Percentiles rank a stretch among this genome's conserved stretches.
These are phyloP conservation scores for Caerostris extrusa DNA, from an alignment of 1,140 invertebrate genomes.

Conservation along the genomic window DNA sequence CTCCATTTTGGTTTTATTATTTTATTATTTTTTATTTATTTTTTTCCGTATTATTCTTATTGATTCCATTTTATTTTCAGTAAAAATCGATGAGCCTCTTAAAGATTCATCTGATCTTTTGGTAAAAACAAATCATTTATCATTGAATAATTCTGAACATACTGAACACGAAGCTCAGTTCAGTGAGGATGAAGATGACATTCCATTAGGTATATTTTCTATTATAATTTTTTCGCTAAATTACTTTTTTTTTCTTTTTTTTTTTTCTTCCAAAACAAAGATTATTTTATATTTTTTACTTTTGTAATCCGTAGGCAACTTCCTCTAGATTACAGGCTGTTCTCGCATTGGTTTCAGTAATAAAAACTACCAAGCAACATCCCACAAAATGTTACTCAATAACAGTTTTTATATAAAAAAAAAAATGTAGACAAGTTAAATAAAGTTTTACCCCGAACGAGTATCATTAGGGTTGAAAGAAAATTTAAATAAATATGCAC, in stretches of 20 bases:
- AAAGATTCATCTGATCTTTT: constrained; percentile 79
- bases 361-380: too few species aligned
- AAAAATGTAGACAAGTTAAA: too few species aligned
- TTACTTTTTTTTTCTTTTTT: neutral
- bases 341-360: too few species aligned
- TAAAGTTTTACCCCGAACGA: too few species aligned
- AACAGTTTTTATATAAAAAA: too few species aligned
- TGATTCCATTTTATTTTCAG: constrained; percentile 50
- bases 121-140: constrained; percentile 80
- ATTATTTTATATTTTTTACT: neutral
- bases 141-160: constrained; percentile 83
- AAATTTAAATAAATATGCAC: too few species aligned
- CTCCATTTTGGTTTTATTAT: neutral
- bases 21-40: neutral
- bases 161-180: constrained; percentile 83
- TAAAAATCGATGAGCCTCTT: constrained; percentile 76
- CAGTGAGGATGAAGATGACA: constrained; percentile 91
- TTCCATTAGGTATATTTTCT: constrained; percentile 85
- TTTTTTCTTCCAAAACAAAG: neutral
- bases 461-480: too few species aligned
- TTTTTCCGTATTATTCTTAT: constrained; percentile 22
- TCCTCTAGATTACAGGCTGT: too few species aligned
- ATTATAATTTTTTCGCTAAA: constrained; percentile 78
- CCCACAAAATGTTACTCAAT: too few species aligned
- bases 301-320: neutral